These are phyloP conservation scores for Cydia splendana DNA, from an alignment of 1,140 invertebrate genomes.

Conservation along the genomic window DNA sequence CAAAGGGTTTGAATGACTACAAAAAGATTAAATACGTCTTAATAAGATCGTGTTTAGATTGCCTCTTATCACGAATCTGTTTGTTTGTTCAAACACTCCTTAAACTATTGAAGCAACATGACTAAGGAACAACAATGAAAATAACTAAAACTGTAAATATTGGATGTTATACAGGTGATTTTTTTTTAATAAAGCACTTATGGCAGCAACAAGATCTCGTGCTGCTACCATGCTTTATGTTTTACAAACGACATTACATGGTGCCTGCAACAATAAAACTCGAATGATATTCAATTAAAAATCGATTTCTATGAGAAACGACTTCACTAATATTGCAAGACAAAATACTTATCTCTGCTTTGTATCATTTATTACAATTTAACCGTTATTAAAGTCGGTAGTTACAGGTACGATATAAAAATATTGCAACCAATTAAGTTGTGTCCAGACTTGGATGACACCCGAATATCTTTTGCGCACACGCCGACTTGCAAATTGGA, in stretches of 20 bases:
- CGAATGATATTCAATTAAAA: background rate
- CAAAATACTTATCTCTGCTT: background rate
- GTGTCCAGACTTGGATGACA: constrained; percentile 51
- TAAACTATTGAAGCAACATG: background rate
- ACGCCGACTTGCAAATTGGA: constrained; percentile 47
- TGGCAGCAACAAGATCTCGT: no score
- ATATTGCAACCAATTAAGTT: constrained; percentile 59
- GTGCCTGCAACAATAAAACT: background rate
- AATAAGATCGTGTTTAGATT: constrained; percentile 32
- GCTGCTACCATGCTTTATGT: background rate
- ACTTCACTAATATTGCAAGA: background rate
- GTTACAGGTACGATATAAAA: constrained; percentile 54
- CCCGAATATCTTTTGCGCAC: constrained; percentile 55
- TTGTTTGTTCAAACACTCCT: constrained; percentile 5
- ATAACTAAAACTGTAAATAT: background rate
- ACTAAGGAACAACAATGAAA: constrained; percentile 5
- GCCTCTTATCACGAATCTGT: constrained; percentile 11
- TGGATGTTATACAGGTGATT: no score
- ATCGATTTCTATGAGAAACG: constrained; percentile 3
- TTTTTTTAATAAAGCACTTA: no score
- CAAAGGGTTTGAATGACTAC: constrained; percentile 19
- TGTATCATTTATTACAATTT: constrained; percentile 50
- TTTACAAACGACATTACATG: background rate
- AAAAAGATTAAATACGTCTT: constrained; percentile 1
- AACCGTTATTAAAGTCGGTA: constrained; percentile 54